phyloP scores from a whole-genome alignment of 2,797 vertebrate genomes.

The Pangasius krempfi region DNA sequence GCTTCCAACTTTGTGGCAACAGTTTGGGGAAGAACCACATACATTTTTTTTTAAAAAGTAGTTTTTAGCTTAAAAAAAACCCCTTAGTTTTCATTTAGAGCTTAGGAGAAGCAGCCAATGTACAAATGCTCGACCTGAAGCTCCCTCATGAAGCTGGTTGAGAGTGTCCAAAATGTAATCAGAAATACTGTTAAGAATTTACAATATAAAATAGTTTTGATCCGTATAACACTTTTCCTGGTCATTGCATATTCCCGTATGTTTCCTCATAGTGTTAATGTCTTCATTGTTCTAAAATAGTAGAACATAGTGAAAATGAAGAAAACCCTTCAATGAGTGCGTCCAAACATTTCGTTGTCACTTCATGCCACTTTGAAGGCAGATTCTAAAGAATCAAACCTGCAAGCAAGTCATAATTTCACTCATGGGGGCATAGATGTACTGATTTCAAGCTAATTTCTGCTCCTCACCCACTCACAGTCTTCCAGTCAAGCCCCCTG shows the following conservation, averaged over 20 bases:
- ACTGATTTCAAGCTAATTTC: background rate
- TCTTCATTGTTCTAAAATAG: background rate
- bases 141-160: background rate
- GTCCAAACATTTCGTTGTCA: background rate
- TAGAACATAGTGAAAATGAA: background rate
- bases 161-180: background rate
- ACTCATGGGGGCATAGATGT: background rate
- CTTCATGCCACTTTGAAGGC: background rate
- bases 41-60: background rate
- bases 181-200: background rate
- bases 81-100: background rate
- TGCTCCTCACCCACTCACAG: background rate
- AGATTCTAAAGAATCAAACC: background rate
- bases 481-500: background rate
- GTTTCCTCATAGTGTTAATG: background rate
- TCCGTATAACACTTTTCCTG: background rate
- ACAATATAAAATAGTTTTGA: background rate
- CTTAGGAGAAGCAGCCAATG: background rate
- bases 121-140: background rate
- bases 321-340: background rate
- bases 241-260: background rate
- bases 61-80: background rate
- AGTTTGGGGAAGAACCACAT: background rate
- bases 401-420: background rate
- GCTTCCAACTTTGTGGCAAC: background rate